A percentile compares a stretch with the other conserved stretches of the same genome.
These are phyloP conservation scores for Scaptomyza pallida DNA, from an alignment of 1,140 invertebrate genomes.

Conservation along the genomic window DNA sequence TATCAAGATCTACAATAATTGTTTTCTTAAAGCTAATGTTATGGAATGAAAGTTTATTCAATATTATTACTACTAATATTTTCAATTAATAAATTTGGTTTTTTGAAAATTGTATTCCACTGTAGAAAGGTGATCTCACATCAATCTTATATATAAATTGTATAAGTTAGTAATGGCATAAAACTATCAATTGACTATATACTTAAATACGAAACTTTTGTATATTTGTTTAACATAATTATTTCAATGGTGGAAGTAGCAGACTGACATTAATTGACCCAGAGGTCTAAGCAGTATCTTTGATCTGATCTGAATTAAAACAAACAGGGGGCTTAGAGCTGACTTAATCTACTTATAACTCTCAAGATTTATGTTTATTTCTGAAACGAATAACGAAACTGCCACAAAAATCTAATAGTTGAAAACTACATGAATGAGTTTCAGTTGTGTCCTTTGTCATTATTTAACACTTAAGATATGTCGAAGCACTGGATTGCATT, in stretches of 20 bases:
- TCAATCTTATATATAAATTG: constrained; percentile 17
- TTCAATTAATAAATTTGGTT: too few relatives aligned
- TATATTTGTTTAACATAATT: background rate
- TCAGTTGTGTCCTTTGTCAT: background rate
- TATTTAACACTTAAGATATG: constrained; percentile 19
- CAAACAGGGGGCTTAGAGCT: background rate
- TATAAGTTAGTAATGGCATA: background rate
- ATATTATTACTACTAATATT: constrained; percentile 7
- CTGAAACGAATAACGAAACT: background rate
- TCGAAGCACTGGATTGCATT: constrained; percentile 12
- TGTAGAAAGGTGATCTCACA: constrained; percentile 27
- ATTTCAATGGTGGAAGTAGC: background rate
- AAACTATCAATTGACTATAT: constrained; percentile 12
- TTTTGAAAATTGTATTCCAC: constrained; percentile 4
- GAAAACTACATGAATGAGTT: background rate
- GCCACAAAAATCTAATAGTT: background rate
- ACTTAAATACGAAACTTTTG: constrained; percentile 4
- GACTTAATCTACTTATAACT: background rate
- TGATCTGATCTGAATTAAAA: background rate
- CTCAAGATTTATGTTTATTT: background rate
- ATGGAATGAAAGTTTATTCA: constrained; percentile 23
- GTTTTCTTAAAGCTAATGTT: constrained; percentile 8
- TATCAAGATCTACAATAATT: constrained; percentile 10
- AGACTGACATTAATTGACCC: background rate
- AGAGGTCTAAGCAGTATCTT: background rate